A percentile compares a stretch with the other conserved stretches of the same genome.
Conservation (phyloP, 2,113 vertebrate species). For the Poicephalus gulielmi region DNA sequence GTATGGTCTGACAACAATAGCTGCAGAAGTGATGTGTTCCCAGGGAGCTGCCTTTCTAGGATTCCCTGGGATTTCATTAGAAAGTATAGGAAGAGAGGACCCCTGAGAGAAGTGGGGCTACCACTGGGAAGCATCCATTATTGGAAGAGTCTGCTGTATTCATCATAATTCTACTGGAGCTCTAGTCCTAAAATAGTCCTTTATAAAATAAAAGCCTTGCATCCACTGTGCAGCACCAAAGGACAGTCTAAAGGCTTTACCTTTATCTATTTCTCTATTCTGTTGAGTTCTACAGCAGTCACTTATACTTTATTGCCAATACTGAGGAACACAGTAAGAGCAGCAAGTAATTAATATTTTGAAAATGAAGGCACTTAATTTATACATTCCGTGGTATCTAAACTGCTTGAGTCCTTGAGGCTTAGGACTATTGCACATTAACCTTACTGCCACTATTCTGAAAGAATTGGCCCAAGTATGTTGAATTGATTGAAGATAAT, state of each 20-base stretch:
- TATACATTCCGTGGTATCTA: background rate
- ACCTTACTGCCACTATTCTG: background rate
- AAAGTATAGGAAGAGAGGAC: background rate
- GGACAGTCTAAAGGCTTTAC: background rate
- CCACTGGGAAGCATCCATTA: background rate
- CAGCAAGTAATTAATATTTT: background rate
- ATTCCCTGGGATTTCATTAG: background rate
- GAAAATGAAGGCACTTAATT: background rate
- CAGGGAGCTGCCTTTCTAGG: background rate
- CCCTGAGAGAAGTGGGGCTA: background rate
- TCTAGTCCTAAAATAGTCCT: background rate
- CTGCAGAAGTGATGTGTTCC: background rate
- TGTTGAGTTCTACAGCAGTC: background rate
- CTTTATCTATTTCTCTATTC: background rate
- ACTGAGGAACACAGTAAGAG: background rate
- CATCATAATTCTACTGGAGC: background rate
- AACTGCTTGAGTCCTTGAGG: background rate
- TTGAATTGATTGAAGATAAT: background rate
- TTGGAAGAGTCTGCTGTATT: background rate
- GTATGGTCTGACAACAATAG: background rate
- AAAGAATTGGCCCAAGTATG: background rate
- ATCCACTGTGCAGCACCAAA: background rate
- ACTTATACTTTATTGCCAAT: background rate
- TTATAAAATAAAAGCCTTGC: background rate
- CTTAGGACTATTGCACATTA: background rate